Evolutionary conservation across 2,113 vertebrate genomes (phyloP).

Genomic region (Onychostoma macrolepis): DNA sequence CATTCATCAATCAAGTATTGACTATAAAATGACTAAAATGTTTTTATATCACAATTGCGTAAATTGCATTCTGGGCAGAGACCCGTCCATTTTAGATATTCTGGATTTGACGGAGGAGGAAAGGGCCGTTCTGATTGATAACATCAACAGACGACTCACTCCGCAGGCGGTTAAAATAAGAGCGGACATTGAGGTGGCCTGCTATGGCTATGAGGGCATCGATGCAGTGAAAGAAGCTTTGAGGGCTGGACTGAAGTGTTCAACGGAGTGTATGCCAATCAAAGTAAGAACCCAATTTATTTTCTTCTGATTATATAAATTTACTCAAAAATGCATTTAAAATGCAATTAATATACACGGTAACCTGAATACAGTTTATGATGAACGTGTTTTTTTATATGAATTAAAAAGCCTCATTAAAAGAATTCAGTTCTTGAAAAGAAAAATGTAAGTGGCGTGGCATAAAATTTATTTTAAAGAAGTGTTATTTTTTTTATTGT

Average conservation of each 20-base stretch:
- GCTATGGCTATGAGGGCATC: constrained; percentile 97
- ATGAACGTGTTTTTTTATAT: not conserved
- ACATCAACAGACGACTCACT: constrained; percentile 96
- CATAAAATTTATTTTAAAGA: not conserved
- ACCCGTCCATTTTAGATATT: constrained; percentile 90
- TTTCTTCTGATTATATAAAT: not conserved
- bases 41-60: not conserved
- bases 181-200: constrained; percentile 99
- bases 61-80: constrained; percentile 70
- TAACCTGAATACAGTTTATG: not conserved
- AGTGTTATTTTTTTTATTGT: too few species aligned
- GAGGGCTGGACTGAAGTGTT: constrained; percentile 91
- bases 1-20: not conserved
- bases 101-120: constrained; percentile 95
- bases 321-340: not conserved
- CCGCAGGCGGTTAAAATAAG: constrained; percentile 98
- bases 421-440: not conserved
- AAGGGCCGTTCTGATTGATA: constrained; percentile 90
- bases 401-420: not conserved
- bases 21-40: not conserved
- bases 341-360: not conserved
- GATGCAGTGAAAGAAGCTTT: constrained; percentile 97
- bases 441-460: not conserved
- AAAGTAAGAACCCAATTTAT: constrained; percentile 79
- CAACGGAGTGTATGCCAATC: constrained; percentile 97